Evolutionary conservation across 64 coral and sea anemone species (phyloP).

Genomic region (Pocillopora verrucosa): DNA sequence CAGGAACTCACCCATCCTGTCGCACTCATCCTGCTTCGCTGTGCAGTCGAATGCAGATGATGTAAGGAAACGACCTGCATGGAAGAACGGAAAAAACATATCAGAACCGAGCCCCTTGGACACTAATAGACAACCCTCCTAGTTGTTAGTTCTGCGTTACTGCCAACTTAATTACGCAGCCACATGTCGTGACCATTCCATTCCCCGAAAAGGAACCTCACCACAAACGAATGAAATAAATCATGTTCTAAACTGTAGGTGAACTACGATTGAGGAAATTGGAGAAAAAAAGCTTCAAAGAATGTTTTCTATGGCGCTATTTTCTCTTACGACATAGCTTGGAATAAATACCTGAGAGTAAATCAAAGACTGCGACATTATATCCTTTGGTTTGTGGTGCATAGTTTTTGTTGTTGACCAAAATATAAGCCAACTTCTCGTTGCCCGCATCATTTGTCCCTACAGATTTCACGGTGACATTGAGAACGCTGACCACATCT

Average conservation of each 20-base stretch:
- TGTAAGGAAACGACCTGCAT: constrained; percentile 24
- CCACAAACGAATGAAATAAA: too few relatives aligned
- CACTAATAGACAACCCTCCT: too few relatives aligned
- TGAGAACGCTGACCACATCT: constrained; percentile 10
- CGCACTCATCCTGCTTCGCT: background rate
- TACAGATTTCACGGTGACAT: constrained; percentile 21
- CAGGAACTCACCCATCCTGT: constrained; percentile 11
- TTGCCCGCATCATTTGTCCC: background rate
- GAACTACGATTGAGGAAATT: too few relatives aligned
- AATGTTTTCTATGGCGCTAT: too few relatives aligned
- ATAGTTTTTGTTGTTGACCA: constrained; percentile 40
- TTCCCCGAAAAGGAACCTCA: too few relatives aligned
- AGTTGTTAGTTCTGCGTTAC: too few relatives aligned
- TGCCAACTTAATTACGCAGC: too few relatives aligned
- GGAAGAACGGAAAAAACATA: background rate
- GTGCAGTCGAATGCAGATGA: constrained; percentile 28
- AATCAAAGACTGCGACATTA: constrained; percentile 48
- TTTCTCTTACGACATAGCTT: background rate
- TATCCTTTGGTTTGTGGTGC: constrained; percentile 43
- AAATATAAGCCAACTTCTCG: background rate
- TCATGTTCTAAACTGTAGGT: too few relatives aligned
- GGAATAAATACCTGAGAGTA: background rate
- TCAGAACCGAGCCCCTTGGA: background rate
- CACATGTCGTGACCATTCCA: too few relatives aligned
- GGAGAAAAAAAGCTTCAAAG: too few relatives aligned